Evolutionary conservation across 2,888 invertebrate species (phyloP).

Genomic region (Sarcophaga carnaria): DNA sequence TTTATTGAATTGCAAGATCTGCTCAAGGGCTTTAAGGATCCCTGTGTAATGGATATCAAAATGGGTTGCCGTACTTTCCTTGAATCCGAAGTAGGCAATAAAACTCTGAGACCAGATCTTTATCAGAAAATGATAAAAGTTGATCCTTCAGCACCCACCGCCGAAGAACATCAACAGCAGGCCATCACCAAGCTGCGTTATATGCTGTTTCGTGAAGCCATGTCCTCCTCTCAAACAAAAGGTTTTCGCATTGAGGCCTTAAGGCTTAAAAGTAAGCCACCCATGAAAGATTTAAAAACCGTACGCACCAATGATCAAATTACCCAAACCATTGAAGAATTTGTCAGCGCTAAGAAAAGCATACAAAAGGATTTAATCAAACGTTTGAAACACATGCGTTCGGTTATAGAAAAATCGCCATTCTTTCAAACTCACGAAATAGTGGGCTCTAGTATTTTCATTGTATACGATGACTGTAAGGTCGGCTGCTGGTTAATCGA

Average conservation of each 20-base stretch:
- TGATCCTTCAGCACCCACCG: slow-evolving; percentile 92
- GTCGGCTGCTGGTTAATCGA: slow-evolving; percentile 98
- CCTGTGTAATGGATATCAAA: slow-evolving; percentile 98
- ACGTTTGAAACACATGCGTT: slow-evolving; percentile 89
- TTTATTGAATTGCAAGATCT: slow-evolving; percentile 98
- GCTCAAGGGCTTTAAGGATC: slow-evolving; percentile 93
- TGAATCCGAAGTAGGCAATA: slow-evolving; percentile 96
- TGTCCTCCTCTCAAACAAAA: slow-evolving; percentile 95
- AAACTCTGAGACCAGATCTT: slow-evolving; percentile 91
- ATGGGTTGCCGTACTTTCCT: slow-evolving; percentile 98
- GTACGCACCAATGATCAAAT: slow-evolving; percentile 91
- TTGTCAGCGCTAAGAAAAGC: slow-evolving; percentile 87
- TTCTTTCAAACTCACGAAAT: slow-evolving; percentile 95
- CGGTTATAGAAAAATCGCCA: slow-evolving; percentile 90
- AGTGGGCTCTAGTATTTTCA: slow-evolving; percentile 95
- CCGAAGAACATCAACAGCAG: slow-evolving; percentile 89
- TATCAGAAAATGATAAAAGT: slow-evolving; percentile 98
- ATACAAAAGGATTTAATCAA: slow-evolving; percentile 86
- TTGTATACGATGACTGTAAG: slow-evolving; percentile 94
- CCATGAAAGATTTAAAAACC: slow-evolving; percentile 93
- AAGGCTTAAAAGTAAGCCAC: slow-evolving; percentile 91
- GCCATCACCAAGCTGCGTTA: slow-evolving; percentile 98
- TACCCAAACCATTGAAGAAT: slow-evolving; percentile 87
- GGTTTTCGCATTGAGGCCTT: slow-evolving; percentile 98
- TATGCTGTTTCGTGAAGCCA: slow-evolving; percentile 97